Conservation (phyloP, 2,797 vertebrate genomes). For the Notoglanidium macrostoma region DNA sequence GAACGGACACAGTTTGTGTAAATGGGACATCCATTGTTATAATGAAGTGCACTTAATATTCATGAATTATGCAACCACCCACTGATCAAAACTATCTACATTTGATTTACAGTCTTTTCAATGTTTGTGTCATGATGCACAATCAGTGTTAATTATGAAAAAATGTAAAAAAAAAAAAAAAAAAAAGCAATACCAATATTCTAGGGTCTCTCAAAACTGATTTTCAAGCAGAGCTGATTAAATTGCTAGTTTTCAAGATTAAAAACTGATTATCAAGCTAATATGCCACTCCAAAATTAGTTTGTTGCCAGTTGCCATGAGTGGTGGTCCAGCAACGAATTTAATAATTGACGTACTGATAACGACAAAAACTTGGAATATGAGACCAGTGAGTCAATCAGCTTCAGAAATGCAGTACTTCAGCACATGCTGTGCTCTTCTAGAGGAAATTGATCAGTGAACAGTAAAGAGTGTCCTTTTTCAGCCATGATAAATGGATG, state of each 20-base stretch:
- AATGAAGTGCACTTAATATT: conserved; percentile 40
- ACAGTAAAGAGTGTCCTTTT: conserved; percentile 34
- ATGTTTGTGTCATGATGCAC: conserved; percentile 2
- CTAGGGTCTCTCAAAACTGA: conserved; percentile 8
- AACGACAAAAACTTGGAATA: background rate
- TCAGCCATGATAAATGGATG: conserved; percentile 30
- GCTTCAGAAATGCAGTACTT: conserved; percentile 29
- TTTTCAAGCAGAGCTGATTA: background rate
- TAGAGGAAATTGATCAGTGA: conserved; percentile 17
- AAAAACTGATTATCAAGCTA: background rate
- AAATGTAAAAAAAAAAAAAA: no score
- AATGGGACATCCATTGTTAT: conserved; percentile 34
- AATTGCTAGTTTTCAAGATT: background rate
- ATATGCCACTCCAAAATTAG: background rate
- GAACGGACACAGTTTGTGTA: conserved; percentile 25
- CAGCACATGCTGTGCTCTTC: conserved; percentile 31
- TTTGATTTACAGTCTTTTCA: conserved; percentile 19
- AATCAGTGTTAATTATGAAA: conserved; percentile 13
- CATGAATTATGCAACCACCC: conserved; percentile 29
- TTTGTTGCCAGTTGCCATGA: background rate
- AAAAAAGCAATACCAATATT: background rate
- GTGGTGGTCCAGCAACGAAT: background rate
- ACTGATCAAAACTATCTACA: conserved; percentile 14
- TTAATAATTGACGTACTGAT: background rate
- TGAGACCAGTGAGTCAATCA: background rate